Percentiles rank a stretch among this genome's conserved stretches.
Conservation (phyloP, 2,113 vertebrate species). For the Stigmatopora argus region DNA sequence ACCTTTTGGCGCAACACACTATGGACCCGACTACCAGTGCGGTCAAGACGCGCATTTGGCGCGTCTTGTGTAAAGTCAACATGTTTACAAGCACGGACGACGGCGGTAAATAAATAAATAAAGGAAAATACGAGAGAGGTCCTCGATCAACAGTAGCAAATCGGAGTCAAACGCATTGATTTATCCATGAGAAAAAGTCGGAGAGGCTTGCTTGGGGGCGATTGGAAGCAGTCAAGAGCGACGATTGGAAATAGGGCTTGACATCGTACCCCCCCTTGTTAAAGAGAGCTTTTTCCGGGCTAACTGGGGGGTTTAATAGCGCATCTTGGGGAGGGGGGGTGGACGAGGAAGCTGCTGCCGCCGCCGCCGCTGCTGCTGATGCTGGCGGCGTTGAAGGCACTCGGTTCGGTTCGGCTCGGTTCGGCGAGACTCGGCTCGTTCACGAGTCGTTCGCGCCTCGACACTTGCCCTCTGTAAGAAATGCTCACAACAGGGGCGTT, state of each 20-base stretch:
- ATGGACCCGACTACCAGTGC: conserved; percentile 61
- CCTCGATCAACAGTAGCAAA: conserved; percentile 30
- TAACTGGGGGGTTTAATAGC: conserved; percentile 38
- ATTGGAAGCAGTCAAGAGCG: background rate
- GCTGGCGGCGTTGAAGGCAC: conserved; percentile 44
- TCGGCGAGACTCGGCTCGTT: conserved; percentile 26
- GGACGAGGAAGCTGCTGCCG: conserved; percentile 23
- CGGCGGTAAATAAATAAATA: background rate
- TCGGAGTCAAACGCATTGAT: conserved; percentile 56
- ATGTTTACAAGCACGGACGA: conserved; percentile 32
- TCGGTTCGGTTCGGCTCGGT: conserved; percentile 12
- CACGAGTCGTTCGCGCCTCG: conserved; percentile 35
- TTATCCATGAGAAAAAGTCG: conserved; percentile 31
- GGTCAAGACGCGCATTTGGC: conserved; percentile 57
- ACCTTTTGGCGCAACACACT: conserved; percentile 67
- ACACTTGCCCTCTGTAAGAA: conserved; percentile 55
- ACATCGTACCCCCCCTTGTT: conserved; percentile 25
- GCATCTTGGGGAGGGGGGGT: conserved; percentile 55
- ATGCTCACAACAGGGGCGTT: conserved; percentile 2
- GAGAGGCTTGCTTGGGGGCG: background rate
- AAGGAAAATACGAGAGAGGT: background rate
- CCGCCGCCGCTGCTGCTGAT: conserved; percentile 36
- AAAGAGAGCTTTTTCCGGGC: conserved; percentile 16
- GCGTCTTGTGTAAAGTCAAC: conserved; percentile 43
- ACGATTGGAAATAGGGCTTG: conserved; percentile 32